phyloP scores from a whole-genome alignment of 2,888 invertebrate genomes.

The Acleris laterana region DNA sequence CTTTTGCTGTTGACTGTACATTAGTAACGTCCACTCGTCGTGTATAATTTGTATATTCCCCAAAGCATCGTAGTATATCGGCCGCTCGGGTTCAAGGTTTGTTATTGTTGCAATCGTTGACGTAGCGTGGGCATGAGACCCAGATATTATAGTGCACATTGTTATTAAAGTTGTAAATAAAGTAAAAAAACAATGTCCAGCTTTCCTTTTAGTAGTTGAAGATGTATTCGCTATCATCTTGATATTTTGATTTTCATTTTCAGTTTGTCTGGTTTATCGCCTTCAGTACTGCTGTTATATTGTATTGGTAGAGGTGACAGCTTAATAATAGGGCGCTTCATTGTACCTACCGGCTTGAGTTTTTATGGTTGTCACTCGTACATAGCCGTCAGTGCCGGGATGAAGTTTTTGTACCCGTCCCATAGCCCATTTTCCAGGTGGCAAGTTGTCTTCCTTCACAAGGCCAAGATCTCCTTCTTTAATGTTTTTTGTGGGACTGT shows the following conservation, averaged over 20 bases:
- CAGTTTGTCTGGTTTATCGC: background rate
- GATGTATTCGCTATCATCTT: background rate
- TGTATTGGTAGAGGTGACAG: conserved; percentile 12
- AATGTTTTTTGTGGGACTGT: conserved; percentile 28
- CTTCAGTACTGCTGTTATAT: background rate
- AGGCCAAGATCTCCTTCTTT: conserved; percentile 23
- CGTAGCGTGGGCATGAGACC: background rate
- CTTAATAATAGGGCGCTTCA: conserved; percentile 19
- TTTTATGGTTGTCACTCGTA: conserved; percentile 19
- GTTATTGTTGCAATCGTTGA: conserved; percentile 22
- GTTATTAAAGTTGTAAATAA: conserved; percentile 7
- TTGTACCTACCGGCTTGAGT: conserved; percentile 1
- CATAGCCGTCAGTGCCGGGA: conserved; percentile 7
- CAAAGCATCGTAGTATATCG: conserved; percentile 34
- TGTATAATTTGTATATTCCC: conserved; percentile 37
- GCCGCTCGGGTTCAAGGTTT: conserved; percentile 23
- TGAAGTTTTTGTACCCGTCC: conserved; percentile 4
- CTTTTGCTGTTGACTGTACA: no score
- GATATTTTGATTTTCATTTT: no score
- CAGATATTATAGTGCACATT: background rate
- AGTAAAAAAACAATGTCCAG: background rate
- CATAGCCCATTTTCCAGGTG: conserved; percentile 7
- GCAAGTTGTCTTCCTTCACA: conserved; percentile 23
- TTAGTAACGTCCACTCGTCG: conserved; percentile 18
- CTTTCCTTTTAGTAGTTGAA: background rate